Evolutionary conservation across 2,888 invertebrate genomes (phyloP).

Genomic region (Ochropleura plecta): DNA sequence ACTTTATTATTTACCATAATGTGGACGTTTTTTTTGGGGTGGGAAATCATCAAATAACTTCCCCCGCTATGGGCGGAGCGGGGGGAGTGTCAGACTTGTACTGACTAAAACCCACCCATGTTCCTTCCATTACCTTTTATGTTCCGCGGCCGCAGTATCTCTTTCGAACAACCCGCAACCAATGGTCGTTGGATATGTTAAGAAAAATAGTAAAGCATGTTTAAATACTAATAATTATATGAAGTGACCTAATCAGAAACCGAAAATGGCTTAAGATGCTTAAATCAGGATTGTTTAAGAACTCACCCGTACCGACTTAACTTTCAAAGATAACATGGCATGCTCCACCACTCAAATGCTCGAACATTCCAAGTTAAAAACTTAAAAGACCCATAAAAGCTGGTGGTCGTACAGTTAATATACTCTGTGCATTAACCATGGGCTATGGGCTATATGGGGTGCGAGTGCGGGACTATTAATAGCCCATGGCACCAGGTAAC

Average conservation of each 20-base stretch:
- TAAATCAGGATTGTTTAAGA: neutral
- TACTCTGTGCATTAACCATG: slow-evolving; percentile 67
- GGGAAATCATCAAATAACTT: too few species aligned
- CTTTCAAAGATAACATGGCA: neutral
- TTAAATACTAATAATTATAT: neutral
- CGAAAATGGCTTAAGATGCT: neutral
- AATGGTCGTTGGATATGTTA: neutral
- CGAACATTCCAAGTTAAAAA: slow-evolving; percentile 46
- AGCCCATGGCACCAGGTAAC: slow-evolving; percentile 67
- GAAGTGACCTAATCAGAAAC: neutral
- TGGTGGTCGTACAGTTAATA: slow-evolving; percentile 67
- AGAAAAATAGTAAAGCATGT: neutral
- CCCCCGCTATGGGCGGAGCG: too few species aligned
- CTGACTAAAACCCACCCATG: too few species aligned
- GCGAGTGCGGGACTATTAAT: slow-evolving; percentile 63
- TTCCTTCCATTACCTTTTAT: too few species aligned
- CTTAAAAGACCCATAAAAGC: slow-evolving; percentile 60
- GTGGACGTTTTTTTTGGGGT: too few species aligned
- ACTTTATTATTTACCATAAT: too few species aligned
- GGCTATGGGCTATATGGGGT: slow-evolving; percentile 57
- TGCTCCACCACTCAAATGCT: slow-evolving; percentile 42
- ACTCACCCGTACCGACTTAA: neutral
- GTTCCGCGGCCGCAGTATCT: too few species aligned
- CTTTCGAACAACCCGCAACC: neutral
- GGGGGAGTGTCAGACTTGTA: too few species aligned